Evolutionary conservation across 1,140 invertebrate genomes (phyloP).

Genomic region (Muscidifurax raptorellus): DNA sequence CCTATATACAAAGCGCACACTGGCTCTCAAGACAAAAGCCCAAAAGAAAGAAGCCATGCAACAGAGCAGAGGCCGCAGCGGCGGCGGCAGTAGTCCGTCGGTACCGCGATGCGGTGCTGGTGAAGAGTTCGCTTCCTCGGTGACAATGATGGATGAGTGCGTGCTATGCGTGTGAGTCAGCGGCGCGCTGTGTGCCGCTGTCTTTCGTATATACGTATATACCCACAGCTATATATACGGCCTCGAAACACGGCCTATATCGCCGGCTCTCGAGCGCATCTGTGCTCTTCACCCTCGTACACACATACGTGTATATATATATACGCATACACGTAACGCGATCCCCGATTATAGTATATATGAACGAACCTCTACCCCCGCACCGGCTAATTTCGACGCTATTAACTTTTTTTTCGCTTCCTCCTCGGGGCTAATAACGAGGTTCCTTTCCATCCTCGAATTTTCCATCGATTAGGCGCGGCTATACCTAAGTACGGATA

Average conservation of each 20-base stretch:
- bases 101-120: constrained; percentile 43
- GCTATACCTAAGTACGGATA: background rate
- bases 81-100: background rate
- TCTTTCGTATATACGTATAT: constrained; percentile 58
- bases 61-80: background rate
- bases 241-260: constrained; percentile 58
- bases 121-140: constrained; percentile 61
- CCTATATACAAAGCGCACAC: too few relatives aligned
- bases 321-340: background rate
- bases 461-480: constrained; percentile 49
- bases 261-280: constrained; percentile 61
- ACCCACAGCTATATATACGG: constrained; percentile 67
- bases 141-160: constrained; percentile 74
- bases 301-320: constrained; percentile 13
- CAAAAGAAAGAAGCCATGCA: background rate
- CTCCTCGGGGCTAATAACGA: constrained; percentile 36
- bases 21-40: background rate
- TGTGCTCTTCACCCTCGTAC: constrained; percentile 68
- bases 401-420: constrained; percentile 67
- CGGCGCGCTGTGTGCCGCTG: background rate
- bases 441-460: constrained; percentile 34
- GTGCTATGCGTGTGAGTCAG: constrained; percentile 69
- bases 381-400: constrained; percentile 69
- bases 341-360: constrained; percentile 15
- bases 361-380: constrained; percentile 48